Conservation (phyloP, 2,113 vertebrate genomes). For the Oplegnathus fasciatus region DNA sequence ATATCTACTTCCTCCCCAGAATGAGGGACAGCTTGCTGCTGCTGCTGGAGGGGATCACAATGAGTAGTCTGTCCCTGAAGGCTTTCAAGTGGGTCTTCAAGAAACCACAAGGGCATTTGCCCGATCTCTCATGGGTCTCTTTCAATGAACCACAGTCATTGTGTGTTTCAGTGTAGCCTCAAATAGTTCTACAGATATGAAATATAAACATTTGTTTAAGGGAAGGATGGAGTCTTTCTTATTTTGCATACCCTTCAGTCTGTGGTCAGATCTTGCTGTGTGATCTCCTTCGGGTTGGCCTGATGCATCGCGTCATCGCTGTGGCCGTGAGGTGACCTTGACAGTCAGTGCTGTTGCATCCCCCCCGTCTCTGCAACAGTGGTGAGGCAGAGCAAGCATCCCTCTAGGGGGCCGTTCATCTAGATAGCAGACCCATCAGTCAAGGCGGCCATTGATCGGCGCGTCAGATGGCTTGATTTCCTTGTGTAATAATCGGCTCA, state of each 20-base stretch:
- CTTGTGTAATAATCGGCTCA: slow-evolving; percentile 79
- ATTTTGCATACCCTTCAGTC: slow-evolving; percentile 23
- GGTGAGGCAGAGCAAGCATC: slow-evolving; percentile 48
- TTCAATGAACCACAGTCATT: slow-evolving; percentile 51
- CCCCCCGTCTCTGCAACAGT: slow-evolving; percentile 52
- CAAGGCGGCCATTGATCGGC: slow-evolving; percentile 79
- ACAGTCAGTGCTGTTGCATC: slow-evolving; percentile 45
- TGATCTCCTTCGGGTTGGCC: slow-evolving; percentile 42
- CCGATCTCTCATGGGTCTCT: slow-evolving; percentile 44
- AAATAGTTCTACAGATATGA: neutral
- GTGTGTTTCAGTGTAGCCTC: neutral
- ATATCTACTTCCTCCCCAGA: slow-evolving; percentile 58
- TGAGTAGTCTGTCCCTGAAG: slow-evolving; percentile 61
- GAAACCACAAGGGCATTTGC: slow-evolving; percentile 55
- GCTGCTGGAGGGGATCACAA: slow-evolving; percentile 59
- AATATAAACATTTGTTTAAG: slow-evolving; percentile 18
- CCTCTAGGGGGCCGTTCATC: slow-evolving; percentile 78
- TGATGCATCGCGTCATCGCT: slow-evolving; percentile 47
- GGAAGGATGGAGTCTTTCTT: neutral
- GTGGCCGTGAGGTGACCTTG: slow-evolving; percentile 72
- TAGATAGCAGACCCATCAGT: slow-evolving; percentile 82
- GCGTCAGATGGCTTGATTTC: slow-evolving; percentile 81
- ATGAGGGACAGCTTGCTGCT: slow-evolving; percentile 71
- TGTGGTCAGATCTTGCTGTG: slow-evolving; percentile 22
- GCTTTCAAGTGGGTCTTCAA: slow-evolving; percentile 48